Percentiles rank a stretch among this genome's conserved stretches.
These are phyloP conservation scores for Uromys caudimaculatus DNA, from an alignment of 2,797 vertebrate species.

Conservation along the genomic window DNA sequence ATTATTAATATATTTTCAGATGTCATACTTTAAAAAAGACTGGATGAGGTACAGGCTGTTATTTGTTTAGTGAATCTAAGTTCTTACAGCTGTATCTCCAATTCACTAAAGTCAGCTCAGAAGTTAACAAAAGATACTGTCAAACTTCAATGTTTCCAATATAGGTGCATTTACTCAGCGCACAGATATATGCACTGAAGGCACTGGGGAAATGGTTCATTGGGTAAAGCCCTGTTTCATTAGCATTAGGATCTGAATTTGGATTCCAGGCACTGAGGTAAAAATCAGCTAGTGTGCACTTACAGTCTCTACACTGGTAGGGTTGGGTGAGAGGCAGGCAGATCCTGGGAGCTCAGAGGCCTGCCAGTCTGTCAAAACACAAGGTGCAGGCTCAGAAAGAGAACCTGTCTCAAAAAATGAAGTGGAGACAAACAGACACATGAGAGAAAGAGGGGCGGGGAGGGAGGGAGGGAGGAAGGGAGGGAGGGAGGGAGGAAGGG, in stretches of 20 bases:
- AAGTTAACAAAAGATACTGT: not conserved
- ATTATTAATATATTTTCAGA: constrained; percentile 34
- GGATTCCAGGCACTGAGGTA: not conserved
- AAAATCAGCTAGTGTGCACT: not conserved
- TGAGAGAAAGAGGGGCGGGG: too few relatives aligned
- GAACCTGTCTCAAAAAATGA: not conserved
- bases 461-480: too few relatives aligned
- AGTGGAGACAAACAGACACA: not conserved
- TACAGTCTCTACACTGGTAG: not conserved
- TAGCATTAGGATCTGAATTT: not conserved
- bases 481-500: too few relatives aligned
- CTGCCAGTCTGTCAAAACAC: not conserved
- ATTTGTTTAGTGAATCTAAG: not conserved
- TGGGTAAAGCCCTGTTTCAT: not conserved
- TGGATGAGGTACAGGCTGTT: not conserved
- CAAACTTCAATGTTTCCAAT: not conserved
- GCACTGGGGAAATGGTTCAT: not conserved
- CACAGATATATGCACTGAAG: not conserved
- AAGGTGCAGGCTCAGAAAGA: not conserved
- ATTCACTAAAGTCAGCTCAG: not conserved
- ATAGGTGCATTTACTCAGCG: not conserved
- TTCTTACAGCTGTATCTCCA: not conserved
- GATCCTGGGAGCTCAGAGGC: not conserved
- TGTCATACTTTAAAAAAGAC: not conserved
- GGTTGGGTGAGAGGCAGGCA: not conserved